Conservation (phyloP, 1,140 invertebrate genomes). For the Musca vetustissima region DNA sequence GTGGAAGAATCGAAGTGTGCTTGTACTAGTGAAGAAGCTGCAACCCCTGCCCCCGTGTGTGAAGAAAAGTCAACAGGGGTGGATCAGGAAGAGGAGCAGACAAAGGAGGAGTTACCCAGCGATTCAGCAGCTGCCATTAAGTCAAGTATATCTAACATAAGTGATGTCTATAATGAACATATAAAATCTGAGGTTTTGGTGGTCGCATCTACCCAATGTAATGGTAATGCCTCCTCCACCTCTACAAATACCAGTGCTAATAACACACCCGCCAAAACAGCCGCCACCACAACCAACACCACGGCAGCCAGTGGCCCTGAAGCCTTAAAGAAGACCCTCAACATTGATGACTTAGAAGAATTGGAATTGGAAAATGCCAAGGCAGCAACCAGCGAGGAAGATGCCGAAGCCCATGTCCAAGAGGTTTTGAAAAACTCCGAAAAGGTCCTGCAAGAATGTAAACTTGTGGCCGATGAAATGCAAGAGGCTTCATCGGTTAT, state of each 20-base stretch:
- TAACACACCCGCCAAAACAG: slow-evolving; percentile 28
- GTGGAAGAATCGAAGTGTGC: slow-evolving; percentile 13
- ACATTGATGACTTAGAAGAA: slow-evolving; percentile 55
- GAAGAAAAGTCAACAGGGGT: background rate
- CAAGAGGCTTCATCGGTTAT: slow-evolving; percentile 57
- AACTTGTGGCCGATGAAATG: slow-evolving; percentile 46
- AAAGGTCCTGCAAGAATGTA: slow-evolving; percentile 59
- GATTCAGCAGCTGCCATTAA: slow-evolving; percentile 13
- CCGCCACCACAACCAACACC: background rate
- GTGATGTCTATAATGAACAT: slow-evolving; percentile 55
- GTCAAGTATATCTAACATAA: slow-evolving; percentile 43
- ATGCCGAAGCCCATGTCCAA: slow-evolving; percentile 62
- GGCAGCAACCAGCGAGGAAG: slow-evolving; percentile 37
- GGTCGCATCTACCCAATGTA: slow-evolving; percentile 42
- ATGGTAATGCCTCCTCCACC: slow-evolving; percentile 55
- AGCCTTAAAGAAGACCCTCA: slow-evolving; percentile 40
- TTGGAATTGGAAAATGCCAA: slow-evolving; percentile 51
- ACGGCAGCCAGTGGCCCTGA: slow-evolving; percentile 30
- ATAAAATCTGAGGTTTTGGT: slow-evolving; percentile 45
- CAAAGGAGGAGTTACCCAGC: background rate
- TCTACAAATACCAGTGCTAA: slow-evolving; percentile 35
- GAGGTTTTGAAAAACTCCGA: slow-evolving; percentile 63
- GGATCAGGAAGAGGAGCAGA: background rate
- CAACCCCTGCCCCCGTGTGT: slow-evolving; percentile 4
- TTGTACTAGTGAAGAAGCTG: background rate